Conservation (phyloP, 1,140 invertebrate species). For the Hesperophylax magnus region DNA sequence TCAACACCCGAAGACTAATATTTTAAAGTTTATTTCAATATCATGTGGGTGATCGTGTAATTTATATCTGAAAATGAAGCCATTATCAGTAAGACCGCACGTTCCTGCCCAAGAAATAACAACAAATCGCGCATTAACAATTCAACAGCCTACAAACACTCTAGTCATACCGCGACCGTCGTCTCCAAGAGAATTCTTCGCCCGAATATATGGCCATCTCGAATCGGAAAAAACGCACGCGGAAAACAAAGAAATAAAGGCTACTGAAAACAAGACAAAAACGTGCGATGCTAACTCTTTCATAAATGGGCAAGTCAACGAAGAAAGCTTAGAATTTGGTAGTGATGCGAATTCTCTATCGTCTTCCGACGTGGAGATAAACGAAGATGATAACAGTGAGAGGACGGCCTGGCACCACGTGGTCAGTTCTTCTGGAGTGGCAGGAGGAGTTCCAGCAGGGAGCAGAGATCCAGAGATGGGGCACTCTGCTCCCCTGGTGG, state of each 20-base stretch:
- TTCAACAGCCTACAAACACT: slow-evolving; percentile 14
- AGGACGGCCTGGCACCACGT: slow-evolving; percentile 47
- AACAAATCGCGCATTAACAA: neutral
- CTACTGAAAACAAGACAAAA: neutral
- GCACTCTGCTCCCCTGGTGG: slow-evolving; percentile 61
- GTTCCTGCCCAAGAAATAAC: neutral
- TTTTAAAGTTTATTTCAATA: too few relatives aligned
- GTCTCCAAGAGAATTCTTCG: slow-evolving; percentile 78
- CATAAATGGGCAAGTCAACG: slow-evolving; percentile 52
- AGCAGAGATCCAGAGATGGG: slow-evolving; percentile 48
- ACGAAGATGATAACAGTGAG: slow-evolving; percentile 57
- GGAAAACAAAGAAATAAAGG: slow-evolving; percentile 33
- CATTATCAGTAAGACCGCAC: neutral
- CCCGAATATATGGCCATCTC: slow-evolving; percentile 76
- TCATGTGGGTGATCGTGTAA: too few relatives aligned
- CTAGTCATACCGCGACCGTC: slow-evolving; percentile 67
- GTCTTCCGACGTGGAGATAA: slow-evolving; percentile 68
- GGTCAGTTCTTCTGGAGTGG: slow-evolving; percentile 62
- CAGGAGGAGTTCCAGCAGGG: slow-evolving; percentile 53
- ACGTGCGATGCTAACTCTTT: slow-evolving; percentile 34
- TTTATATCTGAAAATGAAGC: neutral
- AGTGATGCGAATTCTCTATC: slow-evolving; percentile 62
- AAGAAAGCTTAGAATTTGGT: slow-evolving; percentile 42
- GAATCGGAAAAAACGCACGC: slow-evolving; percentile 61
- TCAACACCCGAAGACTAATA: too few relatives aligned